Evolutionary conservation across 2,888 invertebrate genomes (phyloP).

Genomic region (Nymphalis polychloros): DNA sequence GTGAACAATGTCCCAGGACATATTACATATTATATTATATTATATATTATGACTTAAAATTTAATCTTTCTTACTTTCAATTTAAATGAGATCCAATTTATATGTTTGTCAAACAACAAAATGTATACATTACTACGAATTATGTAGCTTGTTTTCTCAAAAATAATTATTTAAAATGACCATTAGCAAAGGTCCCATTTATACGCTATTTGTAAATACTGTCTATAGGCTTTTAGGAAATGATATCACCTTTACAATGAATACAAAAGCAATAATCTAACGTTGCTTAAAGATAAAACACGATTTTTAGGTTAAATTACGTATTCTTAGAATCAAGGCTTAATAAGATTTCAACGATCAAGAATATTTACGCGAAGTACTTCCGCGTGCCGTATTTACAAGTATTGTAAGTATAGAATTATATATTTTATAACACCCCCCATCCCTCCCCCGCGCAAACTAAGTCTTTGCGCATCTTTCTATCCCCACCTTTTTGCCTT

Average conservation of each 20-base stretch:
- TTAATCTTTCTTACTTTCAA: too few species aligned
- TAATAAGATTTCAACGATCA: slow-evolving; percentile 54
- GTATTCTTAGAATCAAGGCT: slow-evolving; percentile 29
- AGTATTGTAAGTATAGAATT: slow-evolving; percentile 83
- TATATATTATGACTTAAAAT: too few species aligned
- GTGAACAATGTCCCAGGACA: too few species aligned
- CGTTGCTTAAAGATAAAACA: neutral
- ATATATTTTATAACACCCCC: slow-evolving; percentile 81
- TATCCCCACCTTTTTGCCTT: slow-evolving; percentile 81
- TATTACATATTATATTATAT: too few species aligned
- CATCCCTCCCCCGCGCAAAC: slow-evolving; percentile 70
- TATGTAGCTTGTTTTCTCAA: too few species aligned
- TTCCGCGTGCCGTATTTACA: slow-evolving; percentile 82
- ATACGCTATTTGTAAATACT: too few species aligned
- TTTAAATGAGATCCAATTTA: neutral
- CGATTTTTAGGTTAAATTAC: neutral
- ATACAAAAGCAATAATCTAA: neutral
- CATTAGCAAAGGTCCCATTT: neutral
- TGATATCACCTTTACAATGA: too few species aligned
- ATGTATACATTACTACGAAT: neutral
- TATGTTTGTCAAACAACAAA: neutral
- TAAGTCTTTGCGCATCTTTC: slow-evolving; percentile 83
- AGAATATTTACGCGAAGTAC: slow-evolving; percentile 51
- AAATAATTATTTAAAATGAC: too few species aligned
- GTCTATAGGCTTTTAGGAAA: too few species aligned